Percentiles rank a stretch among this genome's conserved stretches.
These are phyloP conservation scores for Lophotriccus pileatus DNA, from an alignment of 2,797 vertebrate species.

Conservation along the genomic window DNA sequence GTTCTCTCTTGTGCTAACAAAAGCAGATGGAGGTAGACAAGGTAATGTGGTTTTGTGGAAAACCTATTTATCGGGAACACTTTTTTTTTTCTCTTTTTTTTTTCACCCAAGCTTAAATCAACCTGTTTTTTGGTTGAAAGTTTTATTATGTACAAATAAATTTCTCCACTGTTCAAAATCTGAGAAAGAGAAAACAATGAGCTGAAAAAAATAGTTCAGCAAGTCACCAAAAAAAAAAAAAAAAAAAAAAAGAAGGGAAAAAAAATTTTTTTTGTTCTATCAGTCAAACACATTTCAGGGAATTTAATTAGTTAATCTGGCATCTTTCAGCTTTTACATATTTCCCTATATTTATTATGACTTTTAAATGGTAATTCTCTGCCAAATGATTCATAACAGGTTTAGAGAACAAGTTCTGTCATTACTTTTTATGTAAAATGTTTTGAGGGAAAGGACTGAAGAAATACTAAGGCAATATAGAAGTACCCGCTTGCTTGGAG, in stretches of 20 bases:
- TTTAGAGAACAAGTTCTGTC: not conserved
- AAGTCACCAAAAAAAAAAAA: not conserved
- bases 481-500: not conserved
- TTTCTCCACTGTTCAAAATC: not conserved
- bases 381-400: not conserved
- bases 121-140: not conserved
- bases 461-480: not conserved
- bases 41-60: not conserved
- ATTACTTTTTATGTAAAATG: not conserved
- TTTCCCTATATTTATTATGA: not conserved
- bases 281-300: not conserved
- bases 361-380: slow-evolving; percentile 17
- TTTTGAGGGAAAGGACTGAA: not conserved
- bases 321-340: not conserved
- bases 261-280: not conserved
- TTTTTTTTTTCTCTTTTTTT: not conserved
- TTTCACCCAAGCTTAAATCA: not conserved
- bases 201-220: not conserved
- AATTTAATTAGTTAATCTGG: slow-evolving; percentile 10
- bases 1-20: not conserved
- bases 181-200: not conserved
- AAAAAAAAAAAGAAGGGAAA: no score
- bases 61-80: not conserved
- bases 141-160: not conserved
- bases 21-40: not conserved